Evolutionary conservation across 2,113 vertebrate species (phyloP).

Genomic region (Holacanthus passer): DNA sequence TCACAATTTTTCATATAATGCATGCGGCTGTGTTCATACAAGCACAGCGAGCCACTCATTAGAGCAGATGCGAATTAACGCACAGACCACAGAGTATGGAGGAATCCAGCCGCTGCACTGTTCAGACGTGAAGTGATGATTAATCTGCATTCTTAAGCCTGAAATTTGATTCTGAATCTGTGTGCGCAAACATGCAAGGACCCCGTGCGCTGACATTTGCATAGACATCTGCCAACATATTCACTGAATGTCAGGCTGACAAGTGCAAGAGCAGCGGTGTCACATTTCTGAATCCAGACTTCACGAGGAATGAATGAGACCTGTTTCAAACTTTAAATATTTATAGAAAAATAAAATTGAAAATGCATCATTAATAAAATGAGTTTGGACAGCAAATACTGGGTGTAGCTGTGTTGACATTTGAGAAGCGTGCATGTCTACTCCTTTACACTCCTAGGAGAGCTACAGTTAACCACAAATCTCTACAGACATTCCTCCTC

Average conservation of each 20-base stretch:
- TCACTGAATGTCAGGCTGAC: slow-evolving; percentile 17
- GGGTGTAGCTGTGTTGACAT: not conserved
- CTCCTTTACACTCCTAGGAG: not conserved
- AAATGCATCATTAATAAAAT: not conserved
- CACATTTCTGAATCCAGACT: not conserved
- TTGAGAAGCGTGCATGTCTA: not conserved
- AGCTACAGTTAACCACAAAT: not conserved
- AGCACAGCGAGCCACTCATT: slow-evolving; percentile 43
- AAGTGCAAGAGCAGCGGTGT: not conserved
- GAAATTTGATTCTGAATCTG: slow-evolving; percentile 40
- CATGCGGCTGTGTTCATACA: slow-evolving; percentile 52
- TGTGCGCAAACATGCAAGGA: slow-evolving; percentile 13
- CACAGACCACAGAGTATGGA: slow-evolving; percentile 16
- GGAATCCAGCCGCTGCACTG: not conserved
- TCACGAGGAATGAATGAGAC: not conserved
- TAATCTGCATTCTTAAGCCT: slow-evolving; percentile 16
- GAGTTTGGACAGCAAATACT: not conserved
- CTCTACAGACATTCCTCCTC: slow-evolving; percentile 25
- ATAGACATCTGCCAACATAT: slow-evolving; percentile 38
- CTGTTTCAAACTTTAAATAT: not conserved
- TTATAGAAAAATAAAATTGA: not conserved
- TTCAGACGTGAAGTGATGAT: slow-evolving; percentile 39
- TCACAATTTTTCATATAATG: slow-evolving; percentile 36
- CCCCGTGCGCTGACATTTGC: slow-evolving; percentile 29
- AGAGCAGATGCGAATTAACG: slow-evolving; percentile 34